Evolutionary conservation across 2,888 invertebrate genomes (phyloP), one percentile per base, ranked within the genome.

Genomic region (Sarcophaga rosellei): DNA sequence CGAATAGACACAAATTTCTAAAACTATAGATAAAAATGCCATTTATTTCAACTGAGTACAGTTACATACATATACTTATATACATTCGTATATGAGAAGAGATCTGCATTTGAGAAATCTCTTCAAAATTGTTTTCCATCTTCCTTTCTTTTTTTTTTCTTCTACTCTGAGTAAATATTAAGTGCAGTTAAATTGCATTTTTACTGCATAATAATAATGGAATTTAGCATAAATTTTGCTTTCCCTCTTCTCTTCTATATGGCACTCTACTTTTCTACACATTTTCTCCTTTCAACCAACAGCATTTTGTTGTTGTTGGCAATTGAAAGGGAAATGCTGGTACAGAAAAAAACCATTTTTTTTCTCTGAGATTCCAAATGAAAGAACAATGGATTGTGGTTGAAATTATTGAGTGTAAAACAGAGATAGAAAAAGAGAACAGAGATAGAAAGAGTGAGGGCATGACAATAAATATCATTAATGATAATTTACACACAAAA

Each of bases 201-300:
- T 76, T 65, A 63, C 81, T 65, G 81, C 81, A 82, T 76, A 76
- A 82, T 76, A 76, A 82, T 76, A 82, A 72, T 82, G 25, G 17
- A 57, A 70, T 57, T 76, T 72, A 59, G 57, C 76, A 72, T 70
- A 82, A 76, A 82, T 59, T 82, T 81, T 75, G 12, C 47, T 75
- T 17, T 61, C 61, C n/a, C 21, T 20, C 8, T 35, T n/a, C 74
- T 17, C 25, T 45, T 47, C 57, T n/a, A 35, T 61, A 5, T 6
- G 15, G 57, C 6, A 10, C 15, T 12, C 35, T 20, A 53, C 20
- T 72, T 81, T 44, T 12, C 17, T 17, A 65, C 45, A 20, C 53
- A 79, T 61, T 61, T 61, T 21, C 35, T 35, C 8, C 35, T 35
- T 35, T 10, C 8, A 35, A 35, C 2, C 15, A 23, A 35, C 57